Base-by-base conservation (phyloP, 64 coral and sea anemone species). In the Stylophora pistillata region DNA sequence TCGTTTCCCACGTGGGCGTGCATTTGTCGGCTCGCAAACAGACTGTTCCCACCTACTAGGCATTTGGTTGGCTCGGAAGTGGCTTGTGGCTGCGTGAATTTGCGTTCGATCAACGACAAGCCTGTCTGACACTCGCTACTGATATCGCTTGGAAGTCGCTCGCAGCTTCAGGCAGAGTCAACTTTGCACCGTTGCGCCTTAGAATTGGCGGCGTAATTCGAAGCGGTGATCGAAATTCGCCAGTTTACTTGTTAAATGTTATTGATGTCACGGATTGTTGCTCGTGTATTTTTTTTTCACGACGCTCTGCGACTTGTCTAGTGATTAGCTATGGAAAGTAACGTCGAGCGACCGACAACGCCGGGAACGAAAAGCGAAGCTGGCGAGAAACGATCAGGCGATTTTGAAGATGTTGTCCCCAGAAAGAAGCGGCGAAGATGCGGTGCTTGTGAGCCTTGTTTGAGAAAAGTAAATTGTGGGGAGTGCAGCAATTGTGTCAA, bases 401-500 rank as follows among this genome's bases (percentile, higher is more conserved):
- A 93, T 78, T 89, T 63, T 20, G 95, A 96, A 23, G 95, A 96
- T 4, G 71, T 87, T 18, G 71, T 90, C 33, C 95, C 95, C 23
- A 76, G 97, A n/a, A 99, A 99, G 82, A 99, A 99, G 70, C 87
- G 97, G 61, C 84, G 97, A 56, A 88, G 97, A 77, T 99, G 97
- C 34, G 97, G 97, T 1, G 86, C 77, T 30, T 99, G 97, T 37
- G 88, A 95, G 31, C 97, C 97, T 21, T 99, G 97, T 84, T 64
- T 91, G 12, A 90, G 87, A 5, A 99, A 99, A 91, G 93, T 95
- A 66, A 99, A 99, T 73, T 99, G 97, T 54, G 97, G 93, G 30
- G 93, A 95, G 20, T 99, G 97, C 85, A 99, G 97, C 79, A 99
- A 99, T 83, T 99, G 97, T 90, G 89, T 99, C 55, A 99, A 99